Conservation (phyloP, 2,113 vertebrate genomes). For the Ptilorrhoa leucosticta region DNA sequence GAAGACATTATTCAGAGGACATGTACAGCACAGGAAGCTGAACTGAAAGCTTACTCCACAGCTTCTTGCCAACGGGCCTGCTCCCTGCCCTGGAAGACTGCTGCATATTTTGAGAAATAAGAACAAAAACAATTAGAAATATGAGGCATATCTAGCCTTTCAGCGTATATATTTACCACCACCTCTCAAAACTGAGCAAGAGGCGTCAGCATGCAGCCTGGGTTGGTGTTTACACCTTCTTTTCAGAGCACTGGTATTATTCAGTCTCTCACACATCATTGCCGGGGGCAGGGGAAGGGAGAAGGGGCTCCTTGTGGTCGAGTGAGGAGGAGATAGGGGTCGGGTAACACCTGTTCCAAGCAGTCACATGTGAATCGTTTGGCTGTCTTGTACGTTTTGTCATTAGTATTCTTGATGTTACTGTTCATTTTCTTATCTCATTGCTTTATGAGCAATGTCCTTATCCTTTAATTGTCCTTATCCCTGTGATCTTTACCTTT, state of each 20-base stretch:
- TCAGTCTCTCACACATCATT: not conserved
- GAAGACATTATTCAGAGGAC: not conserved
- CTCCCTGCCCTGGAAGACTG: not conserved
- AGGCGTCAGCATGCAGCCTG: not conserved
- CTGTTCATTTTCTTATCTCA: not conserved
- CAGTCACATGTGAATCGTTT: fast-evolving
- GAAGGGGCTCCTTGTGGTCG: not conserved
- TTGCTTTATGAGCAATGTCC: not conserved
- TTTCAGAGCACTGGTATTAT: not conserved
- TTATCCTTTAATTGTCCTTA: not conserved
- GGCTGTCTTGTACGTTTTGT: too few species aligned
- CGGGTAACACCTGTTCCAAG: fast-evolving
- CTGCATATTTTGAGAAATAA: not conserved
- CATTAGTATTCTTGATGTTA: not conserved
- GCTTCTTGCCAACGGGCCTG: fast-evolving
- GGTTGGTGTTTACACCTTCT: not conserved
- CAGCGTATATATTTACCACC: not conserved
- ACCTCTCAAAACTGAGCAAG: not conserved
- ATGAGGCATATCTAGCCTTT: not conserved
- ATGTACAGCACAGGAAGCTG: not conserved
- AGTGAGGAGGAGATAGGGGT: not conserved
- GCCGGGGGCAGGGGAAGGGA: not conserved
- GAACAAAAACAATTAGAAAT: not conserved
- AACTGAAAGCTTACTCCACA: not conserved
- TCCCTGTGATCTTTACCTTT: not conserved